Evolutionary conservation across 64 coral and sea anemone species (phyloP), one percentile per base, ranked within the genome.

Genomic region (Montipora foliosa): DNA sequence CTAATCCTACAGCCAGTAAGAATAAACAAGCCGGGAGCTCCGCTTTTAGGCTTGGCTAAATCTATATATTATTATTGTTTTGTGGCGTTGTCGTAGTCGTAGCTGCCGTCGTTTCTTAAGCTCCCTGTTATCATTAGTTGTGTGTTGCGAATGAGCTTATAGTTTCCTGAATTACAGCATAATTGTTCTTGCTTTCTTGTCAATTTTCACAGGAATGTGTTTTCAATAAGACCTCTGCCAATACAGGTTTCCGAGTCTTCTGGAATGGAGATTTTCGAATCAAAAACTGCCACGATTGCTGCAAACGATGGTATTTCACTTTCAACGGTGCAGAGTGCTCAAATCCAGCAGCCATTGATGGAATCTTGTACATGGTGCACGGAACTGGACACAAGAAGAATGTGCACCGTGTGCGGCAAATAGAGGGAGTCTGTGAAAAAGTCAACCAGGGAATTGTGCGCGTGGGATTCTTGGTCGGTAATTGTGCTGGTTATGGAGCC

Each of bases 401-500:
- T 50, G 0, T 78, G 47, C 44, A 14, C 13, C 76, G 76, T 5
- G 76, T 88, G 13, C 47, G 87, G 19, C 70, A 57, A 11, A 88
- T 88, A 25, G 71, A 76, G 16, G 87, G 87, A 29, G 68, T 75
- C 71, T 88, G 87, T 29, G 87, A 88, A 19, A 59, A 15, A 14
- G 17, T 77, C 50, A 2, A 55, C 51, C 37, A 76, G 70, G 72
- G 87, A 12, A 48, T 5, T 9, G 87, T 88, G 44, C 49, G 48
- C 25, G 87, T 88, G 45, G 87, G 72, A 49, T 76, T 88, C 49
- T 57, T 15, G 48, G 87, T 88, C 0, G 72, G 87, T 2, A 88
- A 88, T 37, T 88, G 87, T 8, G 8, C 15, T 1, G 17, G 70
- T 4, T 76, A 75, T 72, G 70, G 70, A 14, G 1, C 1, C 48